Conservation (phyloP, 2,888 invertebrate genomes). For the Sinelater perroti region DNA sequence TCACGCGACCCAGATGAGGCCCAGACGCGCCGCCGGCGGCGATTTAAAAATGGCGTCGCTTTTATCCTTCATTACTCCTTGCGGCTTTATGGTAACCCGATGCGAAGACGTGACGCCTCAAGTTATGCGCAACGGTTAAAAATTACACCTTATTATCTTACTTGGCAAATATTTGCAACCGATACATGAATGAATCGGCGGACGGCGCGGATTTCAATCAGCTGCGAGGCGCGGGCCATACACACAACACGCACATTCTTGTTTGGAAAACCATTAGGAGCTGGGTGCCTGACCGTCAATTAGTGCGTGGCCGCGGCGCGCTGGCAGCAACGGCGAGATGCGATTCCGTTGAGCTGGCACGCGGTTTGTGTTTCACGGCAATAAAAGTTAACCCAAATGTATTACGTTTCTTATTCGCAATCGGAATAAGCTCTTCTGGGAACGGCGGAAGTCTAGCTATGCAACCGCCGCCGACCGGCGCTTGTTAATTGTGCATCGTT, state of each 20-base stretch:
- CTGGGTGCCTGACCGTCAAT: too few species aligned
- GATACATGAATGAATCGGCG: constrained; percentile 17
- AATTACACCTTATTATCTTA: constrained; percentile 31
- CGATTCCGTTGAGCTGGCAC: too few species aligned
- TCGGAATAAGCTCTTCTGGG: constrained; percentile 7
- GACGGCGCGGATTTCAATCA: background rate
- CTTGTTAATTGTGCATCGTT: too few species aligned
- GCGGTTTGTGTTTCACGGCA: constrained; percentile 10
- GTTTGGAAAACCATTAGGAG: background rate
- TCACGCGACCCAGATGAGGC: constrained; percentile 2
- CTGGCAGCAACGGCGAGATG: too few species aligned
- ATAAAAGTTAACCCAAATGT: constrained; percentile 13
- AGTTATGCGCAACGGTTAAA: constrained; percentile 27
- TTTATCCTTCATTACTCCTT: constrained; percentile 10
- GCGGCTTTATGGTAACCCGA: constrained; percentile 27
- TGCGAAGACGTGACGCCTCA: constrained; percentile 22
- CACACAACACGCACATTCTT: background rate
- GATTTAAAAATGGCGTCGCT: constrained; percentile 29
- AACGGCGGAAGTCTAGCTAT: background rate
- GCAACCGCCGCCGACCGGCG: too few species aligned
- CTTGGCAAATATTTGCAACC: constrained; percentile 35
- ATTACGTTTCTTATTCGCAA: constrained; percentile 6
- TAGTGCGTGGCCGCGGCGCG: constrained; percentile 1
- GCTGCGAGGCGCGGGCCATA: too few species aligned
- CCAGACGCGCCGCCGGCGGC: constrained; percentile 20